phyloP scores from a whole-genome alignment of 2,797 vertebrate genomes.

The Nothura maculosa region DNA sequence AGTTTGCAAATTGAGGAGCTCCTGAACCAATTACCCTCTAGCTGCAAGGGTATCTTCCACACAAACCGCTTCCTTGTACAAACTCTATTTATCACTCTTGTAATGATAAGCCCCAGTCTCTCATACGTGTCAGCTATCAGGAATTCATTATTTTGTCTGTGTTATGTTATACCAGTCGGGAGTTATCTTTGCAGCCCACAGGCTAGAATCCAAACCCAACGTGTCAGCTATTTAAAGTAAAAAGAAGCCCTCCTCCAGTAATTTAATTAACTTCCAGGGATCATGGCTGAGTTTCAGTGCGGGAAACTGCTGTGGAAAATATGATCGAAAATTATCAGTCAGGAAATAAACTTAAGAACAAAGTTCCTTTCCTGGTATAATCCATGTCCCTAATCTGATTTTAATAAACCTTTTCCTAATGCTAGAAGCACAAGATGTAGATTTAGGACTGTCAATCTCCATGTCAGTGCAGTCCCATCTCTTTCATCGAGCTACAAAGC shows the following conservation, averaged over 20 bases:
- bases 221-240: slow-evolving; percentile 88
- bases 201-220: slow-evolving; percentile 79
- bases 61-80: slow-evolving; percentile 58
- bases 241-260: slow-evolving; percentile 71
- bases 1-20: slow-evolving; percentile 3
- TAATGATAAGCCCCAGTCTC: slow-evolving; percentile 64
- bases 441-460: not conserved
- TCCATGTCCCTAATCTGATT: not conserved
- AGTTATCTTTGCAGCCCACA: slow-evolving; percentile 85
- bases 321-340: not conserved
- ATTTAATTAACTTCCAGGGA: slow-evolving; percentile 74
- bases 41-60: slow-evolving; percentile 37
- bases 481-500: not conserved
- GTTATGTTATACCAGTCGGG: slow-evolving; percentile 86
- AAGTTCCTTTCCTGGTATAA: not conserved
- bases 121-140: slow-evolving; percentile 86
- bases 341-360: not conserved
- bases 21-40: slow-evolving; percentile 60
- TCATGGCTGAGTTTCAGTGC: slow-evolving; percentile 21
- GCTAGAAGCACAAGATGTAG: not conserved
- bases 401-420: not conserved
- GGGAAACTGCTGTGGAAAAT: slow-evolving; percentile 49
- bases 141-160: slow-evolving; percentile 90
- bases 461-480: not conserved
- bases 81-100: slow-evolving; percentile 45